phyloP scores from a whole-genome alignment of 2,888 invertebrate genomes.

The Cephalotes varians region DNA sequence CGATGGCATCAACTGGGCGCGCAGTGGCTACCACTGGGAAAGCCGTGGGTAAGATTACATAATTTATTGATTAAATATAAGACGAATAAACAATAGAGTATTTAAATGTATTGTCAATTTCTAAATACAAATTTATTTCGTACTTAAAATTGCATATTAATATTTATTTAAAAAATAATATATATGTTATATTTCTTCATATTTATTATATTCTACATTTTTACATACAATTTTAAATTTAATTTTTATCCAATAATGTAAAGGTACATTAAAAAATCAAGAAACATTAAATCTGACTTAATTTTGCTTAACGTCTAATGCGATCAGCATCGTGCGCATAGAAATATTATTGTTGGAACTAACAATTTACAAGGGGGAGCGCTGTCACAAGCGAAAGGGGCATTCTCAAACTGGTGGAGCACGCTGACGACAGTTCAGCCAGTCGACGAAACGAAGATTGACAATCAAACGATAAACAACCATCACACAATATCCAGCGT shows the following conservation, averaged over 20 bases:
- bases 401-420: slow-evolving; percentile 95
- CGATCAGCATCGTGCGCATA: background rate
- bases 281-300: background rate
- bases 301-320: background rate
- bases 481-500: slow-evolving; percentile 66
- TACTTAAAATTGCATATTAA: slow-evolving; percentile 15
- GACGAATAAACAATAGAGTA: background rate
- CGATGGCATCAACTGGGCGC: slow-evolving; percentile 95
- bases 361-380: slow-evolving; percentile 89
- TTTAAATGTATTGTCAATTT: background rate
- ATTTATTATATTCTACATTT: background rate
- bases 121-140: background rate
- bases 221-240: background rate
- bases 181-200: slow-evolving; percentile 1
- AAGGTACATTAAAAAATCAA: too few species aligned
- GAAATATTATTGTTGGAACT: slow-evolving; percentile 22
- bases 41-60: slow-evolving; percentile 88
- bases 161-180: background rate
- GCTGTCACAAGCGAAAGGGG: slow-evolving; percentile 94
- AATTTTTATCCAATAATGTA: background rate
- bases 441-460: slow-evolving; percentile 74
- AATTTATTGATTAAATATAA: slow-evolving; percentile 11
- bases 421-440: slow-evolving; percentile 88
- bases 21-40: slow-evolving; percentile 94
- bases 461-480: slow-evolving; percentile 74